Base-by-base conservation (phyloP, 2,113 vertebrate species). In the Percina caprodes region DNA sequence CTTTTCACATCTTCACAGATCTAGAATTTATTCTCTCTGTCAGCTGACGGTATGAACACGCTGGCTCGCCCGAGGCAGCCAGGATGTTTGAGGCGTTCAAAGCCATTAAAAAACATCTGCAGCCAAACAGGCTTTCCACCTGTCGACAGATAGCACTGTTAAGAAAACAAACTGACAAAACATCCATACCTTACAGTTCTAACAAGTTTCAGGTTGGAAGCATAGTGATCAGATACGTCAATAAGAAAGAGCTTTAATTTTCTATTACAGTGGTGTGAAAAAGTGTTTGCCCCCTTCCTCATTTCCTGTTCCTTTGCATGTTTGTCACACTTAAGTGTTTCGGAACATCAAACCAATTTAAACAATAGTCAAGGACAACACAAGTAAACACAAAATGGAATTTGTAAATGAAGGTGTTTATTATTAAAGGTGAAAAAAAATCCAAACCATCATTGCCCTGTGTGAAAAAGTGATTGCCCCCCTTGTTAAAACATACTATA, bases 81-180 rank as follows among this genome's bases (percentile, higher is more conserved):
- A 77, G 66, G 77, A 67, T 71, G n/a, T 33, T 71, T 23, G 67
- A 70, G 35, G 75, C 16, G 8, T 67, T 84, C 63, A 14, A 23
- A 84, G 78, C 74, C 74, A 78, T 69, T n/a, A 8, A 62, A n/a
- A 65, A 84, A 75, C 82, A 77, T 59, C 68, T 54, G 51, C 58
- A 78, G 79, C 5, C 59, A 76, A 70, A 61, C 48, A 16, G 11
- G 52, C 60, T 0, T 35, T 67, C 6, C 69, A 61, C 69, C 82
- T 82, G 69, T 46, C 39, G 46, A 70, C 45, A 6, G 13, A 35
- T 30, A 23, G 58, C 24, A 35, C 23, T 24, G 33, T n/a, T 11
- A 45, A 58, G 70, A 19, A 16, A 3, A 39, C 6, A n/a, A 11
- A 9, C 0, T n/a, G 52, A 76, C 23, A 1, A 6, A 62, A 77